phyloP scores from a whole-genome alignment of 2,888 invertebrate genomes.

The Drosophila incognita region DNA sequence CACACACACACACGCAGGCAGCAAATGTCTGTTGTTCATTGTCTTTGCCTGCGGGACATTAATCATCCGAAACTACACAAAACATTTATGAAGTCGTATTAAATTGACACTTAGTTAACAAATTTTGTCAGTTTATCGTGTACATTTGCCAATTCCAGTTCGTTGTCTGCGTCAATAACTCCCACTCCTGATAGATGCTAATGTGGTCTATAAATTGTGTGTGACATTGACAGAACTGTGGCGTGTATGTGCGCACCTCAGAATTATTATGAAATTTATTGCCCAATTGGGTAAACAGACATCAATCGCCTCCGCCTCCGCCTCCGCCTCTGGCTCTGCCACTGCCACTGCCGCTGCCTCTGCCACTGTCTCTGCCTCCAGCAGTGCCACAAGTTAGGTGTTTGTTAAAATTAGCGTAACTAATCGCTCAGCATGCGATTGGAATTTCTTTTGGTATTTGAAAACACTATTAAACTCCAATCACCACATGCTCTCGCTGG shows the following conservation, averaged over 20 bases:
- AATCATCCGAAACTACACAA: conserved; percentile 47
- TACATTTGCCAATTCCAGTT: not conserved
- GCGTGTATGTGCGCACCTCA: conserved; percentile 18
- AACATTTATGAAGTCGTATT: conserved; percentile 60
- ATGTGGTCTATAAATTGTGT: conserved; percentile 54
- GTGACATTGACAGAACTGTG: conserved; percentile 18
- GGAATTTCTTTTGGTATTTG: conserved; percentile 13
- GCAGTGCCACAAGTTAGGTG: conserved; percentile 1
- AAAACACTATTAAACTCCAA: conserved; percentile 18
- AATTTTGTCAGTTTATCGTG: conserved; percentile 55
- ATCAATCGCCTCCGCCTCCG: conserved; percentile 20
- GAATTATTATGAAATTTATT: conserved; percentile 49
- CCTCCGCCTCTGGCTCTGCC: rapidly evolving
- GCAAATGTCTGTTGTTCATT: conserved; percentile 12
- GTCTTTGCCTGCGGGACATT: conserved; percentile 37
- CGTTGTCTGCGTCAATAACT: conserved; percentile 16
- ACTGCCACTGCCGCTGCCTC: rapidly evolving
- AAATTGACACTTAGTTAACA: conserved; percentile 69
- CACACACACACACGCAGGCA: not conserved
- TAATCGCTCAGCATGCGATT: conserved; percentile 39
- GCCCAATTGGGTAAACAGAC: conserved; percentile 42
- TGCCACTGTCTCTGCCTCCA: not conserved
- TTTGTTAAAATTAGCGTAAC: conserved; percentile 50
- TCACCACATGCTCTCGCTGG: conserved; percentile 14
- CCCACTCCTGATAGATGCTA: conserved; percentile 35